phyloP scores from a whole-genome alignment of 1,140 invertebrate species.

The Panagrolaimus sp. region DNA sequence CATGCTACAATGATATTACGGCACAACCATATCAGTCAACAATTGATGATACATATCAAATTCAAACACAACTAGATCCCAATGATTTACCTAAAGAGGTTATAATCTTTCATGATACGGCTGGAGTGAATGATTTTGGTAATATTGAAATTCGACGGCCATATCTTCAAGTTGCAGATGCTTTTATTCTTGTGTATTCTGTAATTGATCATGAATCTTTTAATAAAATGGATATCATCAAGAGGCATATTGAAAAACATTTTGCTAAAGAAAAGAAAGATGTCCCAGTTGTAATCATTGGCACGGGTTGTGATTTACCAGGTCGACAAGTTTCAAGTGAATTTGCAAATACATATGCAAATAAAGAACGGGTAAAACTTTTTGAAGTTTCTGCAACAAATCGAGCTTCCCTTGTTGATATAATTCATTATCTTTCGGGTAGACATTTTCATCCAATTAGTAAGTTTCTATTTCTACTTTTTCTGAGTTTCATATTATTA shows the following conservation, averaged over 20 bases:
- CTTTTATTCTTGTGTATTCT: slow-evolving; percentile 53
- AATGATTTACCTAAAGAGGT: slow-evolving; percentile 33
- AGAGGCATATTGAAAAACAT: slow-evolving; percentile 52
- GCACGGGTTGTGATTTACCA: slow-evolving; percentile 41
- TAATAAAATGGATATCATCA: slow-evolving; percentile 47
- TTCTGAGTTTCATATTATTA: slow-evolving; percentile 8
- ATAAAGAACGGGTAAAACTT: slow-evolving; percentile 41
- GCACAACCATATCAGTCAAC: slow-evolving; percentile 45
- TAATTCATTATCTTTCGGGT: slow-evolving; percentile 48
- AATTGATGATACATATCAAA: slow-evolving; percentile 57
- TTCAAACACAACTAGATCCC: slow-evolving; percentile 32
- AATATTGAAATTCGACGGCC: slow-evolving; percentile 38
- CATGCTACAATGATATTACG: slow-evolving; percentile 32
- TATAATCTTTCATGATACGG: slow-evolving; percentile 55
- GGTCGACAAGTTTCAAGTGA: slow-evolving; percentile 46
- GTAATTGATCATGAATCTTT: slow-evolving; percentile 52
- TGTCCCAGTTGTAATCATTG: slow-evolving; percentile 49
- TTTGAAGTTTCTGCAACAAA: slow-evolving; percentile 45
- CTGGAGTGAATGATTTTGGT: slow-evolving; percentile 41
- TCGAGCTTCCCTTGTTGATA: slow-evolving; percentile 47
- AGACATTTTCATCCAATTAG: slow-evolving; percentile 51
- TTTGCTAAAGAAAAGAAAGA: slow-evolving; percentile 54
- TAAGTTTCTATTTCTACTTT: slow-evolving; percentile 27
- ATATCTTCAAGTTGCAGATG: slow-evolving; percentile 53
- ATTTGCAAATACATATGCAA: slow-evolving; percentile 46